Evolutionary conservation across 2,888 invertebrate species (phyloP).

Genomic region (Drosophila limbata): DNA sequence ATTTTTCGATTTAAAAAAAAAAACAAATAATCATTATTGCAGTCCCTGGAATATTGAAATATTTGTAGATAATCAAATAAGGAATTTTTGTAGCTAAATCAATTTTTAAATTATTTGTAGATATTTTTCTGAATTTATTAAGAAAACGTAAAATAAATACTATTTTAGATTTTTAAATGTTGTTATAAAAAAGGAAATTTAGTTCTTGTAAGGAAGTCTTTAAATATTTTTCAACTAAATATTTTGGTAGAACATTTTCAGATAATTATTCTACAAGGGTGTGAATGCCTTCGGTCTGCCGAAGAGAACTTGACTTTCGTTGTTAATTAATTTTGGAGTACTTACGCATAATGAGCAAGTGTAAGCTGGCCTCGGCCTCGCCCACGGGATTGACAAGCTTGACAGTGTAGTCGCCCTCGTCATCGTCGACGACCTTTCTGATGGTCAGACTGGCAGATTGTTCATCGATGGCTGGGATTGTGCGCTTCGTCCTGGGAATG

Average conservation of each 20-base stretch:
- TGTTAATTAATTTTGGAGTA: slow-evolving; percentile 44
- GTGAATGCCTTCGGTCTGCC: neutral
- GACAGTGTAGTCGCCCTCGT: slow-evolving; percentile 91
- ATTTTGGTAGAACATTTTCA: no score
- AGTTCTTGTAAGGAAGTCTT: no score
- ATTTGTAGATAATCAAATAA: no score
- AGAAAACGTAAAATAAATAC: neutral
- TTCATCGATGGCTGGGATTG: slow-evolving; percentile 88
- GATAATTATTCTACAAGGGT: neutral
- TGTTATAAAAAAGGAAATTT: no score
- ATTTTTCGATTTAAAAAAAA: no score
- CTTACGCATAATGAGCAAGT: slow-evolving; percentile 90
- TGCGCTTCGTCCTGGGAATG: slow-evolving; percentile 88
- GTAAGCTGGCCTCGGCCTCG: slow-evolving; percentile 89
- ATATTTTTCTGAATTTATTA: no score
- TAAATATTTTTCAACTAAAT: no score
- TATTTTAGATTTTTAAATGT: neutral
- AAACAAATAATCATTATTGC: no score
- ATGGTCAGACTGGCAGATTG: slow-evolving; percentile 90
- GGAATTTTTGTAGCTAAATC: no score
- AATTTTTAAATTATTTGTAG: no score
- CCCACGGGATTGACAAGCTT: slow-evolving; percentile 91
- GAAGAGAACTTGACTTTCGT: neutral
- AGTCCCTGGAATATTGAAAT: no score
- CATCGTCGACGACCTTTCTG: slow-evolving; percentile 89